Evolutionary conservation across 1,140 invertebrate genomes (phyloP).

Genomic region (Drosophila kepulauana): DNA sequence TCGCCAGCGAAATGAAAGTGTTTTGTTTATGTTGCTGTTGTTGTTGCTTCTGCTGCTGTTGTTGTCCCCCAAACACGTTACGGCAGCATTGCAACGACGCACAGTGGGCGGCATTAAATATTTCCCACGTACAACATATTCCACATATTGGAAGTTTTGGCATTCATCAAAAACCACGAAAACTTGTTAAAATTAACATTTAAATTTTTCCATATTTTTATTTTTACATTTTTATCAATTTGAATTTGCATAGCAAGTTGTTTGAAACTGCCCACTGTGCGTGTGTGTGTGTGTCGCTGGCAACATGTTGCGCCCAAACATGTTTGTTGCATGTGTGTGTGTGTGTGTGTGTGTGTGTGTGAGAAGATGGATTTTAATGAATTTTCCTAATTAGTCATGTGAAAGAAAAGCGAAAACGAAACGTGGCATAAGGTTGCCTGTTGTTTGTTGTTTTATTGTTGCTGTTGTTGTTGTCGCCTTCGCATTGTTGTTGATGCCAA

Average conservation of each 20-base stretch:
- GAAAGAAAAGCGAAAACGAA: conserved; percentile 76
- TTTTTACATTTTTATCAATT: conserved; percentile 2
- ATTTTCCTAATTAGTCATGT: conserved; percentile 78
- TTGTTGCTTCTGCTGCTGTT: conserved; percentile 26
- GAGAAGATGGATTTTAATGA: conserved; percentile 44
- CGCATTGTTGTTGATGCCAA: conserved; percentile 42
- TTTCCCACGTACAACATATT: conserved; percentile 22
- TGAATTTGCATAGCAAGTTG: neutral
- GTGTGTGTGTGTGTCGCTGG: conserved; percentile 11
- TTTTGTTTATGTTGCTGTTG: conserved; percentile 56
- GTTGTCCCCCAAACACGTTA: conserved; percentile 62
- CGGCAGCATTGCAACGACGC: conserved; percentile 35
- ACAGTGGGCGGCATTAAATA: conserved; percentile 43
- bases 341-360: conserved; percentile 18
- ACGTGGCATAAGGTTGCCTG: conserved; percentile 33
- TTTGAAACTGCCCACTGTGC: conserved; percentile 8
- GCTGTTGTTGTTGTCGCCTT: conserved; percentile 35
- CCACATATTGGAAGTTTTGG: neutral
- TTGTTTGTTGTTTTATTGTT: conserved; percentile 33
- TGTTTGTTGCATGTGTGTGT: conserved; percentile 47
- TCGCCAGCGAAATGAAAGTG: conserved; percentile 68
- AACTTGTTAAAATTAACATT: conserved; percentile 3
- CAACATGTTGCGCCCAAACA: conserved; percentile 66
- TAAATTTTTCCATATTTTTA: neutral
- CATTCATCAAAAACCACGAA: neutral